Evolutionary conservation across 1,140 invertebrate species (phyloP).

Genomic region (Zaprionus lachaisei): DNA sequence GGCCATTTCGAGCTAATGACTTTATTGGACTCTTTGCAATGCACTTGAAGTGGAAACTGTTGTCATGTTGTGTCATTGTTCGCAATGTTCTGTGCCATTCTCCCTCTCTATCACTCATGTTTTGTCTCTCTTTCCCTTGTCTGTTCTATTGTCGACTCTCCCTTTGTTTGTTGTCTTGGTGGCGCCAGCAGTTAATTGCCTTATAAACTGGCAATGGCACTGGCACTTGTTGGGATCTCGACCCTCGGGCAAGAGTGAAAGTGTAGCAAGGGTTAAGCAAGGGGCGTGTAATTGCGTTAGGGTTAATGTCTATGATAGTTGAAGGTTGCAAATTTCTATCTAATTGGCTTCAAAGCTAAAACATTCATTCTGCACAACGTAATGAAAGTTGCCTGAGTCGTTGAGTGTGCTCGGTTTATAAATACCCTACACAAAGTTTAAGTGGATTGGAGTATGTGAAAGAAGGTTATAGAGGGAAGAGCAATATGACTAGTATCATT

Average conservation of each 20-base stretch:
- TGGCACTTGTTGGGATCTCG: slow-evolving; percentile 44
- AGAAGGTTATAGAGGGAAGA: neutral
- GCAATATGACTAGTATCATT: neutral
- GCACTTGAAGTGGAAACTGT: slow-evolving; percentile 58
- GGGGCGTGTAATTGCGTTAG: slow-evolving; percentile 22
- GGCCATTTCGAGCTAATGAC: slow-evolving; percentile 66
- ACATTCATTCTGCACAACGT: neutral
- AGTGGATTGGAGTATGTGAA: neutral
- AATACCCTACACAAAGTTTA: neutral
- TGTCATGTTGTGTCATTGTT: slow-evolving; percentile 79
- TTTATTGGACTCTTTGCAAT: slow-evolving; percentile 75
- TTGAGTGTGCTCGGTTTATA: neutral
- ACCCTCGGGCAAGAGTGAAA: slow-evolving; percentile 45
- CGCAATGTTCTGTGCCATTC: slow-evolving; percentile 23
- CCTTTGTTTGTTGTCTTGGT: slow-evolving; percentile 53
- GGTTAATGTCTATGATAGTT: slow-evolving; percentile 12
- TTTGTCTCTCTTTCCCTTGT: slow-evolving; percentile 24
- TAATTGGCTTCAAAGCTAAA: slow-evolving; percentile 20
- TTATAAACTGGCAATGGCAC: slow-evolving; percentile 54
- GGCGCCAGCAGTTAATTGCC: slow-evolving; percentile 79
- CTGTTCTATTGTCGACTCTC: slow-evolving; percentile 43
- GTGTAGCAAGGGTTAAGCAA: slow-evolving; percentile 51
- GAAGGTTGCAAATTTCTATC: slow-evolving; percentile 20
- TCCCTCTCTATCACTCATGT: neutral
- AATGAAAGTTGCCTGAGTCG: neutral